Percentiles rank a stretch among this genome's conserved stretches.
Evolutionary conservation across 2,888 invertebrate species (phyloP).

Genomic region (Tridacna crocea): DNA sequence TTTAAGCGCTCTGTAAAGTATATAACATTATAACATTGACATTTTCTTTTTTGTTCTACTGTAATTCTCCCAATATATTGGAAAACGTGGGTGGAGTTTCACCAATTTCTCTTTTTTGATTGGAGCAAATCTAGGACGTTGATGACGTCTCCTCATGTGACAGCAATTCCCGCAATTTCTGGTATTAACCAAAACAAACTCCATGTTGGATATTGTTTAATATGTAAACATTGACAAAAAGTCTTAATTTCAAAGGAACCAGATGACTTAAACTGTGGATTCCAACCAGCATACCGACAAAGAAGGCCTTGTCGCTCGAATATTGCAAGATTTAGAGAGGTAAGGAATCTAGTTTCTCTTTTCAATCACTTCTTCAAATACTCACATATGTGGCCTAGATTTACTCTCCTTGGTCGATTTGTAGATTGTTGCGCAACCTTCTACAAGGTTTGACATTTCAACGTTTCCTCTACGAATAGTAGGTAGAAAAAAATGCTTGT

Average conservation of each 20-base stretch:
- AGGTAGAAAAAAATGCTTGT: too few species aligned
- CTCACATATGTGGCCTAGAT: slow-evolving; percentile 34
- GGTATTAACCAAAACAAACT: slow-evolving; percentile 72
- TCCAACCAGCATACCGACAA: slow-evolving; percentile 51
- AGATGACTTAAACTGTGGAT: slow-evolving; percentile 58
- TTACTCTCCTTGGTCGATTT: slow-evolving; percentile 11
- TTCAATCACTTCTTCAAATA: slow-evolving; percentile 14
- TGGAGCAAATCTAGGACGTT: slow-evolving; percentile 38
- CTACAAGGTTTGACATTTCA: background rate
- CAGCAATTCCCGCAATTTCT: slow-evolving; percentile 72
- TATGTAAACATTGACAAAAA: slow-evolving; percentile 65
- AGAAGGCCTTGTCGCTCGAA: slow-evolving; percentile 60
- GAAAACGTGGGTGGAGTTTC: slow-evolving; percentile 1
- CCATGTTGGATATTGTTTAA: slow-evolving; percentile 67
- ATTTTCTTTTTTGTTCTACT: background rate
- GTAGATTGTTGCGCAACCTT: slow-evolving; percentile 58
- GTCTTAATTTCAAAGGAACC: slow-evolving; percentile 24
- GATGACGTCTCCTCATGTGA: slow-evolving; percentile 64
- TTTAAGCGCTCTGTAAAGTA: background rate
- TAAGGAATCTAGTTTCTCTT: slow-evolving; percentile 31
- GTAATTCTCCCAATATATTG: slow-evolving; percentile 9
- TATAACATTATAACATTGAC: background rate
- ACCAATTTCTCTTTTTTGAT: background rate
- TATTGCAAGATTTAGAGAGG: slow-evolving; percentile 59
- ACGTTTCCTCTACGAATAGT: background rate